Evolutionary conservation across 2,113 vertebrate species (phyloP).

Genomic region (Columba janthina): DNA sequence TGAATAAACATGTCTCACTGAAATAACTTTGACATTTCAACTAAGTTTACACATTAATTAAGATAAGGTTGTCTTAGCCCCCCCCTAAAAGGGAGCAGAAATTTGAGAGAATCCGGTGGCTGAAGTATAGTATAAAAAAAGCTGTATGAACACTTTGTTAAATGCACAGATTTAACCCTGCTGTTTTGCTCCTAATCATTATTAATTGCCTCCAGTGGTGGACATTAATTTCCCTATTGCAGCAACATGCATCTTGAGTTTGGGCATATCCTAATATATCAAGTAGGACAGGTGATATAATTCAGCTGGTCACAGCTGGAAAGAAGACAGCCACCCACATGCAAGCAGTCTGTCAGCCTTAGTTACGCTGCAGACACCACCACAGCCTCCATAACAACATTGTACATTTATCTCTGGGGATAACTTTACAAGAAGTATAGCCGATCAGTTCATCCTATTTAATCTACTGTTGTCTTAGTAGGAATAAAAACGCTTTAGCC

Average conservation of each 20-base stretch:
- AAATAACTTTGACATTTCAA: constrained; percentile 71
- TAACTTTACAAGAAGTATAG: constrained; percentile 78
- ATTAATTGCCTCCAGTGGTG: constrained; percentile 85
- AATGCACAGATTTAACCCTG: constrained; percentile 82
- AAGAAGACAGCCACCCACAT: constrained; percentile 86
- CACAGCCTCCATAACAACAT: constrained; percentile 75
- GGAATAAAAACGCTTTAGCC: constrained; percentile 24
- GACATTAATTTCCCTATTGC: constrained; percentile 86
- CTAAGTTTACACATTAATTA: constrained; percentile 74
- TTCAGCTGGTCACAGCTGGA: constrained; percentile 88
- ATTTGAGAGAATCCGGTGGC: constrained; percentile 52
- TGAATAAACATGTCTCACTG: constrained; percentile 71
- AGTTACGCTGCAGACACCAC: constrained; percentile 76
- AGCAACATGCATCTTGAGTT: constrained; percentile 83
- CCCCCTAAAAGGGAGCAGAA: constrained; percentile 39
- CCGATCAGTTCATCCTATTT: constrained; percentile 69
- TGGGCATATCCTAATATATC: constrained; percentile 85
- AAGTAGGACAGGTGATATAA: constrained; percentile 88
- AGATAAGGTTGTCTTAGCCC: constrained; percentile 51
- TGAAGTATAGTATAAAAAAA: constrained; percentile 74
- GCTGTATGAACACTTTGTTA: constrained; percentile 81
- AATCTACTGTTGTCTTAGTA: constrained; percentile 73
- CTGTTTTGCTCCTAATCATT: constrained; percentile 86
- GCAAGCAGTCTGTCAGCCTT: constrained; percentile 85
- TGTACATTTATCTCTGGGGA: constrained; percentile 77